Evolutionary conservation across 2,888 invertebrate genomes (phyloP).

Genomic region (Eumacrocentrus americanus): DNA sequence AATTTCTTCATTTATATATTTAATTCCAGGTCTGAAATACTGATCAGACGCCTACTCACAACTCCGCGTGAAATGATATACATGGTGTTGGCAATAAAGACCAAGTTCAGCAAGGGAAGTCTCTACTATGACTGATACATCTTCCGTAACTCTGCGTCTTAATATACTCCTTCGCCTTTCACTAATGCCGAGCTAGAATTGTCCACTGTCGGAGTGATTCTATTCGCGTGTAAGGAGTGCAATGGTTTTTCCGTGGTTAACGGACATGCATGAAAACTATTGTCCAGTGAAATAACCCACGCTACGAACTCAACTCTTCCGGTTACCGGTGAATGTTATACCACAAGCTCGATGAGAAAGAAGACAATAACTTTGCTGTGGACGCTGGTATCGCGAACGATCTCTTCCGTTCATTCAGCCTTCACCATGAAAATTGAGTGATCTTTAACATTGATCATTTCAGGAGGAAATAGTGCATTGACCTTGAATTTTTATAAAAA

Average conservation of each 20-base stretch:
- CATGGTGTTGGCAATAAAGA: constrained; percentile 37
- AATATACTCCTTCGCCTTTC: constrained; percentile 59
- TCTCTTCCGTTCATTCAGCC: constrained; percentile 6
- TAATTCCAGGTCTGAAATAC: neutral
- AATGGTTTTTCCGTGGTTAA: constrained; percentile 3
- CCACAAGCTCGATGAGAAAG: neutral
- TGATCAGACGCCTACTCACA: constrained; percentile 45
- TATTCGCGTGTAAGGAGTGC: neutral
- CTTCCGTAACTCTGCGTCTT: constrained; percentile 55
- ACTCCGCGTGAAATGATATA: constrained; percentile 43
- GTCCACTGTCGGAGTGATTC: neutral
- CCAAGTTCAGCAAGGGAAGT: constrained; percentile 40
- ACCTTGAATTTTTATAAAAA: too few species aligned
- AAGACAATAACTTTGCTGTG: constrained; percentile 2
- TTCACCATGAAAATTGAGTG: constrained; percentile 11
- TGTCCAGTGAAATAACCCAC: neutral
- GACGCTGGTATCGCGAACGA: neutral
- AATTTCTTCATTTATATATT: neutral
- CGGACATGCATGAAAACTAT: neutral
- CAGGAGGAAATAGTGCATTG: neutral
- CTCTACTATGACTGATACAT: constrained; percentile 56
- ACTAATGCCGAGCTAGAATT: constrained; percentile 42
- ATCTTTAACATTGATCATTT: constrained; percentile 12
- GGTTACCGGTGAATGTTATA: neutral
- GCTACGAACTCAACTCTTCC: neutral